A percentile compares a stretch with the other conserved stretches of the same genome.
Evolutionary conservation across 2,113 vertebrate genomes (phyloP).

Genomic region (Pagrus major): DNA sequence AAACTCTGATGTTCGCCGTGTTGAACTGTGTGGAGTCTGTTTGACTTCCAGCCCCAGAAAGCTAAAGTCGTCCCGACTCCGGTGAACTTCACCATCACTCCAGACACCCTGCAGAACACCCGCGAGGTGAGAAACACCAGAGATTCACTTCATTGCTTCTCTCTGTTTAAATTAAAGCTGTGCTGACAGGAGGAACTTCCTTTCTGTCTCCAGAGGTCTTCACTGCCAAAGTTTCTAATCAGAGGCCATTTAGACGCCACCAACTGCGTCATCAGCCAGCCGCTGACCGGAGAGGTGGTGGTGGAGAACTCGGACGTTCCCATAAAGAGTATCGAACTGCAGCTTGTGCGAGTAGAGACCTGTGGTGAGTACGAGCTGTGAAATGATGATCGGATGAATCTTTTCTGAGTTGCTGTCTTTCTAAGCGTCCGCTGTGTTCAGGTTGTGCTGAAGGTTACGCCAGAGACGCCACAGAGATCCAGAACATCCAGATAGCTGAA

Average conservation of each 20-base stretch:
- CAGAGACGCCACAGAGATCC: constrained; percentile 96
- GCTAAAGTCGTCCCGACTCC: constrained; percentile 88
- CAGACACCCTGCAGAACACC: constrained; percentile 93
- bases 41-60: constrained; percentile 89
- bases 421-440: constrained; percentile 51
- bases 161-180: background rate
- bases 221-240: constrained; percentile 93
- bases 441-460: constrained; percentile 97
- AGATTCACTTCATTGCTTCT: fast-evolving
- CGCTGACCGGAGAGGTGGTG: constrained; percentile 91
- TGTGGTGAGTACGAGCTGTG: constrained; percentile 86
- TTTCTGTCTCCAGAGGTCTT: constrained; percentile 81
- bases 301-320: constrained; percentile 92
- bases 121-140: constrained; percentile 86
- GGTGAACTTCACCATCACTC: constrained; percentile 95
- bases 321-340: constrained; percentile 94
- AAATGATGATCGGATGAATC: too few relatives aligned
- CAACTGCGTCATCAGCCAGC: constrained; percentile 92
- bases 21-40: background rate
- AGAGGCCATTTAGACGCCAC: constrained; percentile 92
- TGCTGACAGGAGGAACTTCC: background rate
- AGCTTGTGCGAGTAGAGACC: constrained; percentile 96
- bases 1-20: too few relatives aligned
- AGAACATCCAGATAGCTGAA: constrained; percentile 98
- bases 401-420: background rate